phyloP scores from a whole-genome alignment of 1,140 invertebrate species.

The Brachionus rotundiformis region DNA sequence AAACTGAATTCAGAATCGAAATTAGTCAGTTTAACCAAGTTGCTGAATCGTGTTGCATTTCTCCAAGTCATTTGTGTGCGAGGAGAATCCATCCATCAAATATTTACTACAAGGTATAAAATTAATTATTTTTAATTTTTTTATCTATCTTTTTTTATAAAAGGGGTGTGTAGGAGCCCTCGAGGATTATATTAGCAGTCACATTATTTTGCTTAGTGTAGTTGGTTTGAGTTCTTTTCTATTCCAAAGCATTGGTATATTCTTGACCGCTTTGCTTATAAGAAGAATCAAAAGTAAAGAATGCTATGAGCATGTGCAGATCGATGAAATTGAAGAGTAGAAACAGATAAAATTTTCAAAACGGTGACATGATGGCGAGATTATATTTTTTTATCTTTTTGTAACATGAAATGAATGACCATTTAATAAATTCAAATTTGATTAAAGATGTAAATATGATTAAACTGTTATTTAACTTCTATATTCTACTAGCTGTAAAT shows the following conservation, averaged over 20 bases:
- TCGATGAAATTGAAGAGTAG: not conserved
- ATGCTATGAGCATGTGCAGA: not conserved
- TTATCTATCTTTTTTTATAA: not conserved
- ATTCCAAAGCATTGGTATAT: conserved; percentile 40
- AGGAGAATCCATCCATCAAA: conserved; percentile 38
- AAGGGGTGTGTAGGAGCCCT: conserved; percentile 22
- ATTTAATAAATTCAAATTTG: not conserved
- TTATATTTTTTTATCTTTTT: not conserved
- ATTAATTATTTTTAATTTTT: not conserved
- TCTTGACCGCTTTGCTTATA: not conserved
- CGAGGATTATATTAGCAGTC: conserved; percentile 38
- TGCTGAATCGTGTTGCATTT: conserved; percentile 38
- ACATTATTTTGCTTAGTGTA: conserved; percentile 7
- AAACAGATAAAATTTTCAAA: not conserved
- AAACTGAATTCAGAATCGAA: not conserved
- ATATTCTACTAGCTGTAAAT: too few species aligned
- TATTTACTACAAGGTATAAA: not conserved
- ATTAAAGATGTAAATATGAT: not conserved
- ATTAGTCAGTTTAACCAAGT: not conserved
- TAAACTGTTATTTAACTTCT: not conserved
- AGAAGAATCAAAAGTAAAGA: conserved; percentile 33
- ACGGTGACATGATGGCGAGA: not conserved
- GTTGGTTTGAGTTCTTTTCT: conserved; percentile 7
- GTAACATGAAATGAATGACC: not conserved
- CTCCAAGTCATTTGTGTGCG: conserved; percentile 21